A percentile compares a stretch with the other conserved stretches of the same genome.
phyloP scores from a whole-genome alignment of 1,140 invertebrate genomes.

The Sitophilus oryzae region DNA sequence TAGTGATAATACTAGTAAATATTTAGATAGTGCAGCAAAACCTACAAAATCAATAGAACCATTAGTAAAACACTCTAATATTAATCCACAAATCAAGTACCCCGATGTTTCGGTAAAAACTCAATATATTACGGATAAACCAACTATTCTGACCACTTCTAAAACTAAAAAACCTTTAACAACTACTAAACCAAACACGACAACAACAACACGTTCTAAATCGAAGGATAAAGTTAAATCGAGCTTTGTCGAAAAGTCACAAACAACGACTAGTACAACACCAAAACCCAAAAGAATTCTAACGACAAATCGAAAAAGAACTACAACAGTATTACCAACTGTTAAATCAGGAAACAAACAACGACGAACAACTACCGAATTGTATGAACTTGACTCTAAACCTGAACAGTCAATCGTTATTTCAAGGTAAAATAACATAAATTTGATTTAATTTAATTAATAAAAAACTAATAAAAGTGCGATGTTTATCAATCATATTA shows the following conservation, averaged over 20 bases:
- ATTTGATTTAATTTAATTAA: no score
- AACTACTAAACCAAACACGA: background rate
- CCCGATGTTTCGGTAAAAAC: no score
- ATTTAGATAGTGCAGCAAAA: background rate
- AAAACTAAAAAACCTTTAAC: background rate
- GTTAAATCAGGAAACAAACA: conserved; percentile 8
- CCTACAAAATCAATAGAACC: background rate
- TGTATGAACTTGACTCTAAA: conserved; percentile 20
- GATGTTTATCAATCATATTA: no score
- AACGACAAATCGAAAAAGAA: conserved; percentile 13
- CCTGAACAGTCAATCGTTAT: conserved; percentile 19
- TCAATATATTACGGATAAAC: no score
- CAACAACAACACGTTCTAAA: background rate
- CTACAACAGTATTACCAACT: conserved; percentile 8
- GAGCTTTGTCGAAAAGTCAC: conserved; percentile 11
- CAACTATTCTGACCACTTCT: no score
- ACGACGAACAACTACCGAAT: conserved; percentile 10
- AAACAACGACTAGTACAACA: conserved; percentile 3
- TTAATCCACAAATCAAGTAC: no score
- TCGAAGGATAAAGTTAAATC: no score
- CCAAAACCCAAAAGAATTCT: conserved; percentile 5
- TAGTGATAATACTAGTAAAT: no score
- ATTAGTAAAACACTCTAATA: no score
- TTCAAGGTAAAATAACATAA: conserved; percentile 23
- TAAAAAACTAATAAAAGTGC: no score